Evolutionary conservation across 2,113 vertebrate genomes (phyloP).

Genomic region (Oryzias javanicus): DNA sequence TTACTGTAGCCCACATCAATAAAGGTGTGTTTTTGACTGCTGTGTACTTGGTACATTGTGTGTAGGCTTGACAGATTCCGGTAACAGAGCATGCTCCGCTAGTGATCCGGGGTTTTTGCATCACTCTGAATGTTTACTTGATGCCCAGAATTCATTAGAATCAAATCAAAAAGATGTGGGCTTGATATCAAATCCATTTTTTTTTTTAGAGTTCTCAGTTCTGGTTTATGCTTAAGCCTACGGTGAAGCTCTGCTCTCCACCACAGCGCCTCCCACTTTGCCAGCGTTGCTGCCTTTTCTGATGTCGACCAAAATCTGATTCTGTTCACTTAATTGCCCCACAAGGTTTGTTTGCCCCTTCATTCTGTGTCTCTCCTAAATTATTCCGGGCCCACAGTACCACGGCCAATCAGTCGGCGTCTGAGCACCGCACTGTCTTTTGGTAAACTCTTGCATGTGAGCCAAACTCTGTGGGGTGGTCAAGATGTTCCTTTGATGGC

Average conservation of each 20-base stretch:
- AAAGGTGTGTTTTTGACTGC: not conserved
- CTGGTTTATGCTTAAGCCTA: constrained; percentile 49
- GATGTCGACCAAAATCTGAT: constrained; percentile 38
- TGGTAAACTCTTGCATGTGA: constrained; percentile 47
- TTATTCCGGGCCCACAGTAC: constrained; percentile 32
- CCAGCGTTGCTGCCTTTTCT: constrained; percentile 10
- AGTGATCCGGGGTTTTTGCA: too few relatives aligned
- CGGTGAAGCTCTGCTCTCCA: constrained; percentile 26
- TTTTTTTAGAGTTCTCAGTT: not conserved
- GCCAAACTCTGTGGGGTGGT: constrained; percentile 56
- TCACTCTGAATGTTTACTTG: constrained; percentile 11
- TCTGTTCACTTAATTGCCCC: constrained; percentile 12
- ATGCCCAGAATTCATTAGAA: constrained; percentile 30
- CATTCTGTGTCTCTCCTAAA: constrained; percentile 6
- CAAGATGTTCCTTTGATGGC: constrained; percentile 65
- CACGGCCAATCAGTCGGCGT: constrained; percentile 41
- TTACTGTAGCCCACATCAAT: not conserved
- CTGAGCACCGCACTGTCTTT: constrained; percentile 49
- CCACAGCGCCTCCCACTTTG: constrained; percentile 13
- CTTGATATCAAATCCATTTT: constrained; percentile 25
- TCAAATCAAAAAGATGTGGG: constrained; percentile 28
- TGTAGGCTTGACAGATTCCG: too few relatives aligned
- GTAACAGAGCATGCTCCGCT: too few relatives aligned
- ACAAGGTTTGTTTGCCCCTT: constrained; percentile 11
- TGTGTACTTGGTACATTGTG: too few relatives aligned